These are phyloP conservation scores for Cybosia mesomella DNA, from an alignment of 2,888 invertebrate genomes.

Conservation along the genomic window DNA sequence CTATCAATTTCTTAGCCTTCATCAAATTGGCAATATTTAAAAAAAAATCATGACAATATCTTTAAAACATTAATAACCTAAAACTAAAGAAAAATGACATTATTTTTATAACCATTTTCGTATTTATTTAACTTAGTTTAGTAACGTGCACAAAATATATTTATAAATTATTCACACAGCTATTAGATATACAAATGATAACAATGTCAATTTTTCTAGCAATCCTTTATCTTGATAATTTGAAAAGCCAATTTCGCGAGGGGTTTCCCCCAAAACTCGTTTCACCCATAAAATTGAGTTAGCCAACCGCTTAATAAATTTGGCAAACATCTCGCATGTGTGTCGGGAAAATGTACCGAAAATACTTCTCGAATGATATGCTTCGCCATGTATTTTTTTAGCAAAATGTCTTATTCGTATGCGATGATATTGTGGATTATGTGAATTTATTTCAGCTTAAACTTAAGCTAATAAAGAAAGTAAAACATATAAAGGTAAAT, in stretches of 20 bases:
- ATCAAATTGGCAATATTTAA: too few relatives aligned
- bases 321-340: slow-evolving; percentile 67
- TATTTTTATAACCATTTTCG: too few relatives aligned
- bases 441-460: neutral
- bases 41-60: too few relatives aligned
- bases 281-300: slow-evolving; percentile 77
- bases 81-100: too few relatives aligned
- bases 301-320: slow-evolving; percentile 74
- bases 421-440: slow-evolving; percentile 7
- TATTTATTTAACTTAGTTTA: too few relatives aligned
- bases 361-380: slow-evolving; percentile 21
- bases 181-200: slow-evolving; percentile 9
- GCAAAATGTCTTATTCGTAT: slow-evolving; percentile 10
- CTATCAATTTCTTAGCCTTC: too few relatives aligned
- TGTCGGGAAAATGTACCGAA: slow-evolving; percentile 25
- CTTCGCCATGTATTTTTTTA: slow-evolving; percentile 15
- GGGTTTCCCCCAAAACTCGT: slow-evolving; percentile 64
- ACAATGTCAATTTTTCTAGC: slow-evolving; percentile 50
- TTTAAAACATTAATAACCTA: too few relatives aligned
- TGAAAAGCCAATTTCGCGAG: slow-evolving; percentile 64
- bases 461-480: neutral
- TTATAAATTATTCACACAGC: neutral
- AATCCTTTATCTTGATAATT: slow-evolving; percentile 58
- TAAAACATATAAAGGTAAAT: neutral
- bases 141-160: too few relatives aligned